Evolutionary conservation across 2,888 invertebrate species (phyloP).

Genomic region (Ormyrus labotus): DNA sequence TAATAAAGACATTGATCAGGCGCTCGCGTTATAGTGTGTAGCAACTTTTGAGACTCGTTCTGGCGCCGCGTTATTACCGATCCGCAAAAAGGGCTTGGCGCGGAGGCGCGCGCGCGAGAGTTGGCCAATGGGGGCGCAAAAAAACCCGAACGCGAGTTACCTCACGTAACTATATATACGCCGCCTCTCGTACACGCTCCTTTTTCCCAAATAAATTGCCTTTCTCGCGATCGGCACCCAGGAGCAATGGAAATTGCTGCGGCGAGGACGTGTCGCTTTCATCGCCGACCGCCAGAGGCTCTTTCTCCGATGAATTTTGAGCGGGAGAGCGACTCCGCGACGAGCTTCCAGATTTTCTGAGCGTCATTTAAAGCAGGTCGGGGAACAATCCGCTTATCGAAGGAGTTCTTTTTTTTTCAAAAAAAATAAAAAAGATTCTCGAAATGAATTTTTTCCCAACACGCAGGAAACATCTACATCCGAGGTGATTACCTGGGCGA

Average conservation of each 20-base stretch:
- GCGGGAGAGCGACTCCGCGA: not conserved
- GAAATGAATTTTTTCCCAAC: not conserved
- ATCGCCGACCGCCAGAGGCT: slow-evolving; percentile 29
- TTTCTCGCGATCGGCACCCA: slow-evolving; percentile 26
- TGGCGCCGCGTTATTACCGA: not conserved
- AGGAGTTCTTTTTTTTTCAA: no score
- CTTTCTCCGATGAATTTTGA: slow-evolving; percentile 46
- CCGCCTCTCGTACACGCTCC: not conserved
- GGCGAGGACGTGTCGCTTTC: slow-evolving; percentile 40
- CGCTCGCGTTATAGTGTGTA: not conserved
- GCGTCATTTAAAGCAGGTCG: not conserved
- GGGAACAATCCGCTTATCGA: no score
- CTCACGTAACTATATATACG: not conserved
- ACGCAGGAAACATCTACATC: slow-evolving; percentile 10
- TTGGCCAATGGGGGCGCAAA: not conserved
- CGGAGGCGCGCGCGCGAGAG: not conserved
- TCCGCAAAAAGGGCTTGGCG: slow-evolving; percentile 9
- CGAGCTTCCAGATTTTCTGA: not conserved
- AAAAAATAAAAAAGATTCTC: no score
- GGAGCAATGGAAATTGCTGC: slow-evolving; percentile 33
- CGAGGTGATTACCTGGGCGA: slow-evolving; percentile 5
- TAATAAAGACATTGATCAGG: slow-evolving; percentile 53
- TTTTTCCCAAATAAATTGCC: slow-evolving; percentile 40
- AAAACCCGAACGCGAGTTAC: slow-evolving; percentile 2
- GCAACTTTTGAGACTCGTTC: not conserved